Base-by-base conservation (phyloP, 2,113 vertebrate genomes). In the Myotis yumanensis region DNA sequence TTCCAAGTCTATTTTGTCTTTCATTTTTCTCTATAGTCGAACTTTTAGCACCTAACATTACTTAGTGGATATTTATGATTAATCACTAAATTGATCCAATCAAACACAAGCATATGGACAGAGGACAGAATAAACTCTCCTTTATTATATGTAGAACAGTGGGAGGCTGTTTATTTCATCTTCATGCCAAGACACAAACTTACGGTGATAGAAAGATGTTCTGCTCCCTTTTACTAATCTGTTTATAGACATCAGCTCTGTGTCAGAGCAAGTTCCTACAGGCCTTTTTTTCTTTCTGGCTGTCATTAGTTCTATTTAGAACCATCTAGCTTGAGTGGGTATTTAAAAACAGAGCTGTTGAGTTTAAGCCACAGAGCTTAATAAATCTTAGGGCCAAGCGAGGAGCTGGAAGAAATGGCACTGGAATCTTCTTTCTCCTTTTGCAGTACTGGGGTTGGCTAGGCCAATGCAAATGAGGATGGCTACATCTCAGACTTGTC, bases 261-360 rank as follows among this genome's bases (percentile, higher is more conserved):
- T 92, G 91, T 94, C 93, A 86, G 79, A 97, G 96, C 97, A 97
- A 97, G 97, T 97, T 95, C 64, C 93, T 95, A 96, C 96, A 97
- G 92, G 97, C 94, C 96, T 84, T 73, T 71, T 86, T 92, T 91
- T 75, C 52, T n/a, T 18, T 3, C 92, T 89, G 96, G 96, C 96
- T 96, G 96, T 94, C 96, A 92, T 86, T 95, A 93, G 93, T 94
- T 96, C 96, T 97, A 97, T 97, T 97, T 97, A 95, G 93, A 97
- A 95, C 79, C 88, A 91, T 86, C 73, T 82, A 91, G 94, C 94
- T 85, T 72, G 62, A 94, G 95, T 95, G 80, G 64, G 89, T 97
- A 97, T 97, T 96, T 97, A 95, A 97, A 95, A 97, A 95, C 94
- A 76, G 89, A 89, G 92, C 75, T 89, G 92, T 64, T 59, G 92